These are phyloP conservation scores for Drosophila engyochracea DNA, from an alignment of 2,888 invertebrate genomes.

Conservation along the genomic window DNA sequence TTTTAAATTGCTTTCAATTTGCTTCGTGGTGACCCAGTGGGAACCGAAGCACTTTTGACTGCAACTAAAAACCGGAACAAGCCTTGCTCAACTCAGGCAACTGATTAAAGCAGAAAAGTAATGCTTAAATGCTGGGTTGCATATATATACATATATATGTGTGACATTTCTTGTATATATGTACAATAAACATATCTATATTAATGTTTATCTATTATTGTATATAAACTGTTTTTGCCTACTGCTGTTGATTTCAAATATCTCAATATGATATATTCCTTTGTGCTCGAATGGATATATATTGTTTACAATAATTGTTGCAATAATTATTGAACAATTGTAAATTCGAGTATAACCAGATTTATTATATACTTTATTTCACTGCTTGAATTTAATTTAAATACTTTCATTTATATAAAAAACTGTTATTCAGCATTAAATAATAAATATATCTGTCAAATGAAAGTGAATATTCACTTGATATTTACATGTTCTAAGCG, in stretches of 20 bases:
- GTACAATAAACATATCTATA: background rate
- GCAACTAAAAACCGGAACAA: background rate
- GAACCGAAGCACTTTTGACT: background rate
- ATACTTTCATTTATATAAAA: background rate
- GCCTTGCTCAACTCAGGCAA: background rate
- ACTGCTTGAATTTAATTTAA: background rate
- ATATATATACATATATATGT: background rate
- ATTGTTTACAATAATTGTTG: too few relatives aligned
- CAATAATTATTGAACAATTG: background rate
- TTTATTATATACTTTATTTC: background rate
- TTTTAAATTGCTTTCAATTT: slow-evolving; percentile 62
- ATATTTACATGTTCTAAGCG: background rate
- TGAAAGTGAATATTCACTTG: background rate
- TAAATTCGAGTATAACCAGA: background rate
- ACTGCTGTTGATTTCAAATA: background rate
- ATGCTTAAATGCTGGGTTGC: background rate
- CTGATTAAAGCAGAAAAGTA: background rate
- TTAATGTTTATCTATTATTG: background rate
- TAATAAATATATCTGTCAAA: background rate
- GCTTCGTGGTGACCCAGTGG: slow-evolving; percentile 20
- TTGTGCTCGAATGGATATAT: background rate
- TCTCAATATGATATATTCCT: background rate
- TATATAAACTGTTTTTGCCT: background rate
- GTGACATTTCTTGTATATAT: background rate
- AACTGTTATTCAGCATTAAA: background rate